These are phyloP conservation scores for Cepaea nemoralis DNA, from an alignment of 1,140 invertebrate genomes.

Conservation along the genomic window DNA sequence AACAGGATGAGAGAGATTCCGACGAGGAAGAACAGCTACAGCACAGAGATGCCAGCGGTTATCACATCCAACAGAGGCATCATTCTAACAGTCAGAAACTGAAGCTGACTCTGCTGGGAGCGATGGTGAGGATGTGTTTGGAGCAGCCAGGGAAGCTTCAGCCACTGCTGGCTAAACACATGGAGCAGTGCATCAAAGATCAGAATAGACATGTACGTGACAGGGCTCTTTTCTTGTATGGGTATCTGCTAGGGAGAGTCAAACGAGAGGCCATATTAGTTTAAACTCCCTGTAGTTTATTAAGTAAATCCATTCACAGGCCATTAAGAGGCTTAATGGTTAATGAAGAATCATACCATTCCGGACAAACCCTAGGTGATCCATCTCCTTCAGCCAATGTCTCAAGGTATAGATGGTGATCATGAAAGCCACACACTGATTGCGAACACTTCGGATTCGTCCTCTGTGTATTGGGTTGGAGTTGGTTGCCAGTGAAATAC, in stretches of 20 bases:
- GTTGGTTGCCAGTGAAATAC: too few species aligned
- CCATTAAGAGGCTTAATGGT: too few species aligned
- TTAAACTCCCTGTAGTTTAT: too few species aligned
- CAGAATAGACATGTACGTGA: slow-evolving; percentile 5
- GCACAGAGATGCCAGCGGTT: neutral
- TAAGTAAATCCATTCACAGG: too few species aligned
- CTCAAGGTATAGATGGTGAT: too few species aligned
- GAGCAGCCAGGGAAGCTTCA: slow-evolving; percentile 13
- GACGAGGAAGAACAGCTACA: neutral
- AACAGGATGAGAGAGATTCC: neutral
- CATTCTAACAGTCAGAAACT: neutral
- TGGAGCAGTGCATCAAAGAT: slow-evolving; percentile 25
- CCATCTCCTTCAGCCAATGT: too few species aligned
- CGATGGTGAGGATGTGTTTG: slow-evolving; percentile 27
- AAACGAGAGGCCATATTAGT: neutral
- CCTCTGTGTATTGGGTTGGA: too few species aligned
- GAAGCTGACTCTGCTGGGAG: slow-evolving; percentile 15
- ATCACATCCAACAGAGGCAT: neutral
- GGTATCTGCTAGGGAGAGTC: neutral
- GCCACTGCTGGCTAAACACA: slow-evolving; percentile 11
- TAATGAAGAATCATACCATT: too few species aligned
- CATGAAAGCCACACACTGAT: too few species aligned
- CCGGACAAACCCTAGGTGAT: too few species aligned
- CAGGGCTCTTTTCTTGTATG: slow-evolving; percentile 20
- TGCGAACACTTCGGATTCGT: too few species aligned